Evolutionary conservation across 2,797 vertebrate genomes (phyloP).

Genomic region (Australoheros facetus): DNA sequence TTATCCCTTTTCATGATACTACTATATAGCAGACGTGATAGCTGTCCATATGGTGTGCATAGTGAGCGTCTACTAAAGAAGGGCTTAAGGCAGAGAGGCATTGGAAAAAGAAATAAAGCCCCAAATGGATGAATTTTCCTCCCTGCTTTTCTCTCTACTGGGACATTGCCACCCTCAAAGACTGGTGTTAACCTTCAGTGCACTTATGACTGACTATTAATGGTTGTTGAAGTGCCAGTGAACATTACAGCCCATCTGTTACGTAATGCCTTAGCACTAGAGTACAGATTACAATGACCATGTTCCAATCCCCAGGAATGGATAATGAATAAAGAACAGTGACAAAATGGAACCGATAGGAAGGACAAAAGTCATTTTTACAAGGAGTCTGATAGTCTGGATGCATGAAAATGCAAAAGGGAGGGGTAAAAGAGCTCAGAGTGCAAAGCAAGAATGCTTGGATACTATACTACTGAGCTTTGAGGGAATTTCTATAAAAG

Average conservation of each 20-base stretch:
- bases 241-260: constrained; percentile 74
- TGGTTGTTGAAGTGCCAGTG: constrained; percentile 60
- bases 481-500: constrained; percentile 26
- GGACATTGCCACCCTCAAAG: constrained; percentile 62
- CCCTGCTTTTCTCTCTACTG: constrained; percentile 34
- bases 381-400: constrained; percentile 28
- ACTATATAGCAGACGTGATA: constrained; percentile 5
- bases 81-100: constrained; percentile 45
- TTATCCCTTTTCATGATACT: constrained; percentile 25
- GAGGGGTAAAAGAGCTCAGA: constrained; percentile 4
- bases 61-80: constrained; percentile 18
- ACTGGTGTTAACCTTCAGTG: constrained; percentile 70
- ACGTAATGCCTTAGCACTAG: constrained; percentile 49
- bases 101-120: constrained; percentile 46
- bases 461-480: constrained; percentile 31
- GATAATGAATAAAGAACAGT: constrained; percentile 59
- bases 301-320: constrained; percentile 57
- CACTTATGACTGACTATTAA: constrained; percentile 67
- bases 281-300: constrained; percentile 68
- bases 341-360: constrained; percentile 52
- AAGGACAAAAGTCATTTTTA: constrained; percentile 63
- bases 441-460: constrained; percentile 1
- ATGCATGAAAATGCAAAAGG: constrained; percentile 17
- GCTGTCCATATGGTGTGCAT: constrained; percentile 47
- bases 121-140: constrained; percentile 58